Evolutionary conservation across 1,140 invertebrate species (phyloP), one percentile per base, ranked within the genome.

Genomic region (Dreissena rostriformis): DNA sequence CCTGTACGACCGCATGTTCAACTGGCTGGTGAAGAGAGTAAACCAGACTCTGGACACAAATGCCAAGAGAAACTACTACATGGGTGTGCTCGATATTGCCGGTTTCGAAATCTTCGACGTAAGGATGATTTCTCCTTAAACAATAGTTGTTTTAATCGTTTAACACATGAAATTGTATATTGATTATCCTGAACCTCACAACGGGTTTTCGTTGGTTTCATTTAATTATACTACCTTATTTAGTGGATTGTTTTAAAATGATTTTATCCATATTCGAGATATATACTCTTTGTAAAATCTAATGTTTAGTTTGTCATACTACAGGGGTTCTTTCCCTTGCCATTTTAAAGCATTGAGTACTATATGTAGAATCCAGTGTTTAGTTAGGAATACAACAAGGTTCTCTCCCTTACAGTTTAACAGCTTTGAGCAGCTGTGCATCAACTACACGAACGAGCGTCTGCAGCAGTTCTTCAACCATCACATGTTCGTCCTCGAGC

Each of bases 401-500:
- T 61, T 61, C 57, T 24, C 22, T 61, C 2, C 22, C 11, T 88
- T 95, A 93, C 95, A 98, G 98, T 98, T 95, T 96, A 99, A 99
- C 95, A 97, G 97, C 94, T 99, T 99, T 95, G 98, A 99, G 95
- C 98, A 99, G 95, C 96, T 99, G 94, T 99, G 98, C 95, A 99
- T 99, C 96, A 99, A 99, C 96, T 99, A 99, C 95, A 99, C 98
- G 94, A 99, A 99, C 95, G 98, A 99, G 95, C 98, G 99, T 95
- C 96, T 99, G 90, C 98, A 99, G 95, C 98, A 99, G 95, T 99
- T 99, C 96, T 99, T 99, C 97, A 99, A 99, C 95, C 98, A 99
- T 94, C 98, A 99, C 95, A 99, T 99, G 98, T 99, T 99, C 95
- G 98, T 99, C 89, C 96, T 99, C 93, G 98, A 99, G 95, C 98